Evolutionary conservation across 92 coral and sea anemone genomes (phyloP), one percentile per base, ranked within the genome.

Genomic region (Palythoa caribaeorum): DNA sequence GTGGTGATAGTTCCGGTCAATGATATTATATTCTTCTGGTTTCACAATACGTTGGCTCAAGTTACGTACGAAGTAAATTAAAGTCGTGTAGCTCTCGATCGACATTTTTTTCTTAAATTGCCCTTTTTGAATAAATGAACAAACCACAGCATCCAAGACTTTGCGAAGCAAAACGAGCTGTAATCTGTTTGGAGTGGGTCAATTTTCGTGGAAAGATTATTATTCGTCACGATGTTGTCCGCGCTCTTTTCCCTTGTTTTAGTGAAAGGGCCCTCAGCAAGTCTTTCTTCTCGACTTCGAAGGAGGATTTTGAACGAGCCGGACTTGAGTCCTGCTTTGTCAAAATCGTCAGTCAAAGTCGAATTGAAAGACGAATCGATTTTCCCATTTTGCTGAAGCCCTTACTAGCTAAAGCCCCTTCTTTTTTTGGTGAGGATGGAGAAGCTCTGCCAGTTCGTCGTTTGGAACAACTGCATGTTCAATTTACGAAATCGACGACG

Each of bases 151-250:
- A 28, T 28, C 28, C 28, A 28, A 28, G 28, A 28, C 28, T 28
- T 28, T 28, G 28, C 0, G 28, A 28, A 28, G 28, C 28, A 28
- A 28, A 28, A 28, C 28, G 28, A 28, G 28, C 28, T 28, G 28
- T 28, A 28, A 28, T 28, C 28, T 28, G 28, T 28, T 28, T 28
- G 28, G 28, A 28, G 28, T 28, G 28, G 28, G 28, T 28, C 28
- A 28, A 28, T 28, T 28, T 28, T 28, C 28, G 28, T 28, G 28
- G 37, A 15, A 72, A 16, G 38, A 72, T 72, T 52, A 72, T 11
- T 37, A 72, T 72, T 72, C 77, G 77, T 72, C 77, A 72, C 21
- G 77, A 72, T 72, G 77, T 72, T 16, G 77, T 72, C n/a, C 77
- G 77, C 51, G 77, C 53, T 72, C 77, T 72, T 72, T 72, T 72